A percentile compares a stretch with the other conserved stretches of the same genome.
These are phyloP conservation scores for Cactoblastis cactorum DNA, from an alignment of 2,888 invertebrate genomes.

Conservation along the genomic window DNA sequence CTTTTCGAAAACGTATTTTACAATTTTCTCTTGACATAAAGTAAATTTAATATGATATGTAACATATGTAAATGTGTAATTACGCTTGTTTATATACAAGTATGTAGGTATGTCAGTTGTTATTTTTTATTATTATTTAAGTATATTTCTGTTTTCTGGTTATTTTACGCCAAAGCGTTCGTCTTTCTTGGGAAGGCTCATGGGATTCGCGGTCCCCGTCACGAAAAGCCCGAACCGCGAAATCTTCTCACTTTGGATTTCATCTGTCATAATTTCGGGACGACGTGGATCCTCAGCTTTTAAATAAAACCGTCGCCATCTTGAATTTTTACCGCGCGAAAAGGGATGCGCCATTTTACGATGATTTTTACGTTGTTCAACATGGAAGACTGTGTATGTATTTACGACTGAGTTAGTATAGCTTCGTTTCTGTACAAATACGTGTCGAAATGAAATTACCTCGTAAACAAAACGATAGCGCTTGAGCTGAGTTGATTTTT, in stretches of 20 bases:
- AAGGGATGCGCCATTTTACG: conserved; percentile 32
- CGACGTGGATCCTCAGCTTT: conserved; percentile 40
- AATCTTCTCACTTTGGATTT: conserved; percentile 56
- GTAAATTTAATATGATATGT: too few species aligned
- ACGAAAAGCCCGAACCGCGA: conserved; percentile 52
- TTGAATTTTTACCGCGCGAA: conserved; percentile 38
- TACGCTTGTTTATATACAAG: too few species aligned
- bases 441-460: neutral
- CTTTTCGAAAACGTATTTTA: too few species aligned
- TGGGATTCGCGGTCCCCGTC: conserved; percentile 55
- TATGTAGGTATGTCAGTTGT: too few species aligned
- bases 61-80: too few species aligned
- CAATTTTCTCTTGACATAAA: too few species aligned
- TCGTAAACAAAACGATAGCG: neutral
- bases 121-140: neutral
- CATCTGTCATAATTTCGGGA: conserved; percentile 62
- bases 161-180: conserved; percentile 21
- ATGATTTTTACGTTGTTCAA: conserved; percentile 37
- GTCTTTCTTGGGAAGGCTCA: conserved; percentile 50
- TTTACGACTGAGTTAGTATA: conserved; percentile 35
- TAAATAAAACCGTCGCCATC: conserved; percentile 39
- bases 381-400: conserved; percentile 38
- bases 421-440: neutral
- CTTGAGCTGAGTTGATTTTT: neutral
- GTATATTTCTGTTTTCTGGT: neutral